Evolutionary conservation across 2,888 invertebrate species (phyloP).

Genomic region (Pammene aurita): DNA sequence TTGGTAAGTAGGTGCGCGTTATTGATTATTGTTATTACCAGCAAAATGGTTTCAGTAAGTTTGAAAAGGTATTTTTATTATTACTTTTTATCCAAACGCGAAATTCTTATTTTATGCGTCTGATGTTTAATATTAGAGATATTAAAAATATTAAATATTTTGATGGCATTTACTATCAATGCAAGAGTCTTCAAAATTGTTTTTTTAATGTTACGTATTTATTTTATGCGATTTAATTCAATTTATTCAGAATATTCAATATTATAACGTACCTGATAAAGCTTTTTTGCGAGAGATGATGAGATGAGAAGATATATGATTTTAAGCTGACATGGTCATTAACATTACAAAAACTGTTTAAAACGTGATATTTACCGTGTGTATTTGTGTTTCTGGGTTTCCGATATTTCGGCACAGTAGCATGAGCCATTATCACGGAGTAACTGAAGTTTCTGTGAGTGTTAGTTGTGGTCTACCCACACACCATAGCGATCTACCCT

Average conservation of each 20-base stretch:
- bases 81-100: neutral
- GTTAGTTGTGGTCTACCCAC: too few species aligned
- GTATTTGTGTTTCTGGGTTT: too few species aligned
- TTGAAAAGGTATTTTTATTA: neutral
- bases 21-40: neutral
- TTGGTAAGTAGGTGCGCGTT: neutral
- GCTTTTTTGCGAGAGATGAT: neutral
- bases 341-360: too few species aligned
- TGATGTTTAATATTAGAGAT: neutral
- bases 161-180: neutral
- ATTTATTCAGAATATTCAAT: neutral
- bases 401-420: too few species aligned
- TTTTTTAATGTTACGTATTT: slow-evolving; percentile 10
- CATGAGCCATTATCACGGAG: too few species aligned
- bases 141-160: neutral
- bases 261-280: neutral
- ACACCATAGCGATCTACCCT: too few species aligned
- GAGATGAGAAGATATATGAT: too few species aligned
- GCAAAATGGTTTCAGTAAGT: slow-evolving; percentile 11
- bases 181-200: slow-evolving; percentile 31
- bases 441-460: too few species aligned
- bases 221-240: neutral
- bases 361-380: too few species aligned
- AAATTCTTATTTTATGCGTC: neutral
- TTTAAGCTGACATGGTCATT: too few species aligned